Conservation (phyloP, 2,797 vertebrate genomes). For the Helarctos malayanus region DNA sequence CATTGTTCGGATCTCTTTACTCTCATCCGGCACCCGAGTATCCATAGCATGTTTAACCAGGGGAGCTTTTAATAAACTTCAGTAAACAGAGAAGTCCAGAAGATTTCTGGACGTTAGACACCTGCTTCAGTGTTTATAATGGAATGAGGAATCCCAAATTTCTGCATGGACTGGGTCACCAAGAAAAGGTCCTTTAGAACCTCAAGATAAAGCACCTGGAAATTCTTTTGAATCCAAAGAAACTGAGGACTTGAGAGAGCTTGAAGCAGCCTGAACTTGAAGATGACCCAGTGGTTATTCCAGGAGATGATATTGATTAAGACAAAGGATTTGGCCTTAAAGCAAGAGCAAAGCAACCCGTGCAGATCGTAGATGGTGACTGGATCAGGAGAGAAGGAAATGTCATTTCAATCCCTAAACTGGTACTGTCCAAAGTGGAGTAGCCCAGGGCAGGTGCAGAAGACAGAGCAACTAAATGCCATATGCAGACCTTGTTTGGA, state of each 20-base stretch:
- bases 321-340: not conserved
- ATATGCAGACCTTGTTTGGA: not conserved
- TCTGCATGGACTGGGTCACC: not conserved
- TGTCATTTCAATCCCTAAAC: not conserved
- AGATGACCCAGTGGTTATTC: not conserved
- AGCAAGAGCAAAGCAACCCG: not conserved
- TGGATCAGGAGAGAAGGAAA: not conserved
- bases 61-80: slow-evolving; percentile 38
- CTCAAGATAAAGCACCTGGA: slow-evolving; percentile 38
- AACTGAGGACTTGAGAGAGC: slow-evolving; percentile 19
- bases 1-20: slow-evolving; percentile 53
- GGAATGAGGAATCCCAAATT: not conserved
- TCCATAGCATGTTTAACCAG: slow-evolving; percentile 32
- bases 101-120: slow-evolving; percentile 32
- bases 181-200: slow-evolving; percentile 32
- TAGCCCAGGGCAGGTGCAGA: not conserved
- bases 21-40: not conserved
- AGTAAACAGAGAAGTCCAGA: slow-evolving; percentile 46
- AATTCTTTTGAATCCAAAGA: slow-evolving; percentile 15
- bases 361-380: not conserved
- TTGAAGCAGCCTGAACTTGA: not conserved
- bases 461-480: not conserved
- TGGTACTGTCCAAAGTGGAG: not conserved
- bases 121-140: not conserved
- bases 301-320: not conserved